Conservation (phyloP, 2,888 invertebrate genomes). For the Limnephilus auricula region DNA sequence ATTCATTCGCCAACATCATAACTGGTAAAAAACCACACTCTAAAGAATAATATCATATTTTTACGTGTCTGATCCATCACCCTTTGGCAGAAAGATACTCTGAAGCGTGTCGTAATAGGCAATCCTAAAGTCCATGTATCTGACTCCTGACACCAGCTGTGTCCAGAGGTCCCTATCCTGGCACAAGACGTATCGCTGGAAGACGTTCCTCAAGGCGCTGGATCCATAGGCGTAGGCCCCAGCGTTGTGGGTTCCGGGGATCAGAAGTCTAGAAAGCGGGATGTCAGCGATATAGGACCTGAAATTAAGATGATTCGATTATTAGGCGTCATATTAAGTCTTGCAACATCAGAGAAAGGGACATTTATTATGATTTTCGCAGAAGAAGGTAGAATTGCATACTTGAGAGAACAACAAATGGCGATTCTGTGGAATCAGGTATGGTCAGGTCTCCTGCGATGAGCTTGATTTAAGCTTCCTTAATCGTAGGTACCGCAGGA, state of each 20-base stretch:
- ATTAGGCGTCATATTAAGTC: too few relatives aligned
- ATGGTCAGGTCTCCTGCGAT: too few relatives aligned
- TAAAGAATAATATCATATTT: background rate
- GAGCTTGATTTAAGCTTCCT: too few relatives aligned
- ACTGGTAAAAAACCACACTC: background rate
- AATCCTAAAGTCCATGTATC: slow-evolving; percentile 89
- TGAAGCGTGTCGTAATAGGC: slow-evolving; percentile 78
- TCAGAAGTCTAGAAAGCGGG: slow-evolving; percentile 74
- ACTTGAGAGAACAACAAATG: too few relatives aligned
- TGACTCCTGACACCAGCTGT: slow-evolving; percentile 89
- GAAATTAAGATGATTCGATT: slow-evolving; percentile 62
- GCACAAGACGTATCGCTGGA: slow-evolving; percentile 73
- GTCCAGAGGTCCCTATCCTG: slow-evolving; percentile 90
- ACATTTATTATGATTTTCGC: background rate
- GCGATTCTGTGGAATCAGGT: too few relatives aligned
- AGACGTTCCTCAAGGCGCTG: slow-evolving; percentile 21
- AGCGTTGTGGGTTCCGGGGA: slow-evolving; percentile 78
- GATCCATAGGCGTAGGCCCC: slow-evolving; percentile 75
- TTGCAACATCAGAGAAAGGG: background rate
- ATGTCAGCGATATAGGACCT: slow-evolving; percentile 73
- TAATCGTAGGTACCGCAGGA: background rate
- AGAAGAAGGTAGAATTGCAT: background rate
- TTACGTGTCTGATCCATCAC: slow-evolving; percentile 32
- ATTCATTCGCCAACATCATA: background rate
- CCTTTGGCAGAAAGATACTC: slow-evolving; percentile 29